phyloP scores from a whole-genome alignment of 2,113 vertebrate species.

The Rousettus leschenaultii region DNA sequence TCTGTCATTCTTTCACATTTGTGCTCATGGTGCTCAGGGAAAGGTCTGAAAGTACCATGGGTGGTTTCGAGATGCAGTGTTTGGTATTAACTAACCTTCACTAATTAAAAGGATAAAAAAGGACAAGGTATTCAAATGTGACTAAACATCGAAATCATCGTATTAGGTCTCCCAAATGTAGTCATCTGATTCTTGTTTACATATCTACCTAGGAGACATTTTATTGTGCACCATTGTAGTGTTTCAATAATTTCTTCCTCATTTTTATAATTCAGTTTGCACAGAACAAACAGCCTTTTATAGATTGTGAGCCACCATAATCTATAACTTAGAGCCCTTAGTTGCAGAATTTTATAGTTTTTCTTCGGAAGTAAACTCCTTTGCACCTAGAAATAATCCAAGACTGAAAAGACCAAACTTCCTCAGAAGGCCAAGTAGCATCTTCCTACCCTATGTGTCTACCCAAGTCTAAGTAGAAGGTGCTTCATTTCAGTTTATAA shows the following conservation, averaged over 20 bases:
- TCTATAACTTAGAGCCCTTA: not conserved
- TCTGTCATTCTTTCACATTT: not conserved
- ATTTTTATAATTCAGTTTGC: not conserved
- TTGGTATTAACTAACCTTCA: not conserved
- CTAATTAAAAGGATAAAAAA: not conserved
- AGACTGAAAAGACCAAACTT: not conserved
- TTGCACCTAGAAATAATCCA: not conserved
- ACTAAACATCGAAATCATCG: not conserved
- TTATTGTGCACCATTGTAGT: not conserved
- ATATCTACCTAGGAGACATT: fast-evolving
- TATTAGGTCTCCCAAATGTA: not conserved
- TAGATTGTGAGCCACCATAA: not conserved
- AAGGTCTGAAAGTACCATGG: not conserved
- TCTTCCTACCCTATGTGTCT: not conserved
- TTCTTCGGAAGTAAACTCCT: not conserved
- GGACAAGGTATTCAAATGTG: not conserved
- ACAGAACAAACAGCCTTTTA: not conserved
- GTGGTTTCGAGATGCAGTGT: not conserved
- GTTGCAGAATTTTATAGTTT: not conserved
- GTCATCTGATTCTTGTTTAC: not conserved
- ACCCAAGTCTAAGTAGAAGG: not conserved
- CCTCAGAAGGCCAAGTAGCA: not conserved
- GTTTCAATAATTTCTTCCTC: not conserved
- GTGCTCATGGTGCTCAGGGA: not conserved
- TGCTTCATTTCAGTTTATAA: not conserved